Conservation (phyloP, 1,140 invertebrate species). For the Zaprionus vittiger region DNA sequence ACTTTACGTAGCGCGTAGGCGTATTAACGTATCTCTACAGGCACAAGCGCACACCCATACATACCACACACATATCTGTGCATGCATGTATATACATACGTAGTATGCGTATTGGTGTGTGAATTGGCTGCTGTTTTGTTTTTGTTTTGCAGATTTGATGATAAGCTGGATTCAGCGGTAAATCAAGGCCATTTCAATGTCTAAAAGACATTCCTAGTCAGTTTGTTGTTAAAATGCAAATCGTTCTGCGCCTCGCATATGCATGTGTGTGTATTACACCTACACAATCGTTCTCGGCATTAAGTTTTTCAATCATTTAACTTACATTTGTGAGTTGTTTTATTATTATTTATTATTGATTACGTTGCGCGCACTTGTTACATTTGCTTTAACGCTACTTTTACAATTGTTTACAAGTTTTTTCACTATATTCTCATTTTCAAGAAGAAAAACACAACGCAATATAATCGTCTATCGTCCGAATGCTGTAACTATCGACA, state of each 20-base stretch:
- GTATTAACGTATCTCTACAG: constrained; percentile 44
- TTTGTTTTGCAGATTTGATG: constrained; percentile 51
- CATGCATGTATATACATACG: constrained; percentile 19
- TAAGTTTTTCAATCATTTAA: constrained; percentile 10
- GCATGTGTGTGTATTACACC: constrained; percentile 37
- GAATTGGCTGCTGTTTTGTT: constrained; percentile 47
- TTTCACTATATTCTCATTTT: constrained; percentile 39
- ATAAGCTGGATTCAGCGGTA: constrained; percentile 40
- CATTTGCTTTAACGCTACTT: constrained; percentile 12
- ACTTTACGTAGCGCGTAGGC: constrained; percentile 43
- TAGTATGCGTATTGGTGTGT: constrained; percentile 35
- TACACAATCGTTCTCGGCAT: constrained; percentile 46
- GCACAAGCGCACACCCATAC: constrained; percentile 23
- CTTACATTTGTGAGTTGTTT: constrained; percentile 32
- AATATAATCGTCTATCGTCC: constrained; percentile 49
- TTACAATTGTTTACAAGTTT: constrained; percentile 34
- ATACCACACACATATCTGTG: constrained; percentile 20
- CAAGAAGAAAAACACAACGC: constrained; percentile 51
- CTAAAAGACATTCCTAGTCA: background rate
- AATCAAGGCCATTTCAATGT: constrained; percentile 28
- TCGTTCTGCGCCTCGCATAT: constrained; percentile 3
- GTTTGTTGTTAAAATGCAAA: constrained; percentile 35
- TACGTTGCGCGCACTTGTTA: background rate
- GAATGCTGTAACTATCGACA: constrained; percentile 22
- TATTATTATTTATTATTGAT: background rate